Conservation (phyloP, 1,140 invertebrate genomes). For the Pogonomyrmex californicus region DNA sequence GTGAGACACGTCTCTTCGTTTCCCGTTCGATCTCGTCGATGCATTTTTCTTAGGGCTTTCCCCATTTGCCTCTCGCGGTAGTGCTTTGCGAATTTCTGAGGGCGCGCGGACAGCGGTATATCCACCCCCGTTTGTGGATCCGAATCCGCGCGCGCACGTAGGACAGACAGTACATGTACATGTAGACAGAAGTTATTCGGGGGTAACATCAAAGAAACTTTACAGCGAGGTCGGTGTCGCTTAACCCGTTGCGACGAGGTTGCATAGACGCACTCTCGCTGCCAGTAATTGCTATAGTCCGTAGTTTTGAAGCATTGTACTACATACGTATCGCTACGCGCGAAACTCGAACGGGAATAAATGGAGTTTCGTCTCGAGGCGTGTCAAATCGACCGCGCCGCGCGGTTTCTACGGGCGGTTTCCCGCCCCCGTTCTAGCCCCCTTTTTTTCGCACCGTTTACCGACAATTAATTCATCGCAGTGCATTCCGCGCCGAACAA, state of each 20-base stretch:
- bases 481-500: slow-evolving; percentile 18
- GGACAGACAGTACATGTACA: background rate
- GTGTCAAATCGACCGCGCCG: slow-evolving; percentile 39
- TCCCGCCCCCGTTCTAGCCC: background rate
- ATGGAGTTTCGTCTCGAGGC: slow-evolving; percentile 65
- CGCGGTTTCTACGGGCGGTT: slow-evolving; percentile 14
- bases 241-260: slow-evolving; percentile 69
- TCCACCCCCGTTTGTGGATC: background rate
- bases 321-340: slow-evolving; percentile 55
- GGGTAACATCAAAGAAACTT: slow-evolving; percentile 75
- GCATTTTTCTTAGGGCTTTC: slow-evolving; percentile 57
- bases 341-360: slow-evolving; percentile 52
- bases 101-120: slow-evolving; percentile 27
- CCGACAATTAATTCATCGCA: slow-evolving; percentile 38
- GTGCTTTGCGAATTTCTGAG: slow-evolving; percentile 57
- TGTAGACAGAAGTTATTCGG: slow-evolving; percentile 24
- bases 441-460: slow-evolving; percentile 24
- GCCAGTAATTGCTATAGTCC: slow-evolving; percentile 69
- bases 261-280: slow-evolving; percentile 53
- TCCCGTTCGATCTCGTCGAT: slow-evolving; percentile 23
- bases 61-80: slow-evolving; percentile 39
- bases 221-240: slow-evolving; percentile 69
- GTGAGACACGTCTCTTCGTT: slow-evolving; percentile 29
- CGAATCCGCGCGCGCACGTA: background rate
- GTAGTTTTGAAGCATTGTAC: slow-evolving; percentile 44